A percentile compares a stretch with the other conserved stretches of the same genome.
These are phyloP conservation scores for Holotrichia oblita DNA, from an alignment of 1,140 invertebrate genomes.

Conservation along the genomic window DNA sequence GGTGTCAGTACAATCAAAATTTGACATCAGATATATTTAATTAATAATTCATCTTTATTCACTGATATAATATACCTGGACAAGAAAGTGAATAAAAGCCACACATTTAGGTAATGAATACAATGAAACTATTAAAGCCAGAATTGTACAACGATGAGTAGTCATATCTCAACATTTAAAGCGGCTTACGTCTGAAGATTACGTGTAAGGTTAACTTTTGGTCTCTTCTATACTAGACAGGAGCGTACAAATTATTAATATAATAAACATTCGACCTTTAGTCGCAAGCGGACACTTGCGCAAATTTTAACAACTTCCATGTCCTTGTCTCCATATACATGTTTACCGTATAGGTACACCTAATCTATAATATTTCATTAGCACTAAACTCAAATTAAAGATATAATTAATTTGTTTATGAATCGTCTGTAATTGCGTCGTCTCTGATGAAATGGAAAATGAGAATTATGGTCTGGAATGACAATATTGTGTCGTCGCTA, in stretches of 20 bases:
- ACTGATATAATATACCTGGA: background rate
- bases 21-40: background rate
- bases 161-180: background rate
- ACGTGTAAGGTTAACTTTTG: background rate
- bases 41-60: background rate
- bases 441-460: background rate
- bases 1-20: background rate
- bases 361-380: background rate
- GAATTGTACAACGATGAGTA: background rate
- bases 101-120: background rate
- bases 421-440: background rate
- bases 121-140: background rate
- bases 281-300: background rate
- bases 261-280: background rate
- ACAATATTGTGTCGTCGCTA: background rate
- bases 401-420: slow-evolving; percentile 11
- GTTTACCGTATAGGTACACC: background rate
- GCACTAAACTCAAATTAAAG: background rate
- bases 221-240: background rate
- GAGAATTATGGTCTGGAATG: background rate
- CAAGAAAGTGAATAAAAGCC: background rate
- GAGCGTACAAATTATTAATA: background rate
- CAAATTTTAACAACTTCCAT: background rate
- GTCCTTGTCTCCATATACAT: background rate
- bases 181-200: background rate